phyloP scores from a whole-genome alignment of 2,113 vertebrate genomes.

The Cygnus buccinator region DNA sequence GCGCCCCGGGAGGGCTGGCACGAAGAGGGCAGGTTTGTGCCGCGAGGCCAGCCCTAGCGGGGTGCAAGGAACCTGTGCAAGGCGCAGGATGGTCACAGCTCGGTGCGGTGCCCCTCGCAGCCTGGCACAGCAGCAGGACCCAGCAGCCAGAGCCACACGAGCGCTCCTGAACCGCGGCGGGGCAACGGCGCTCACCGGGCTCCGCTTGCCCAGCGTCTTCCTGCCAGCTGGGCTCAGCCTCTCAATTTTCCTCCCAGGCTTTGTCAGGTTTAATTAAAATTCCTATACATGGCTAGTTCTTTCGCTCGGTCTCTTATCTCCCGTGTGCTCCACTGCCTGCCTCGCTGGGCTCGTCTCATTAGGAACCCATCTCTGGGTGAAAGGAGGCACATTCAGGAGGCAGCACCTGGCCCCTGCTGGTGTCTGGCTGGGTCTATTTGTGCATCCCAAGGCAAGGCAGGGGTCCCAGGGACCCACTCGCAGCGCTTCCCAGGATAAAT shows the following conservation, averaged over 20 bases:
- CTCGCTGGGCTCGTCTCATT: background rate
- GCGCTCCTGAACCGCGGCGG: background rate
- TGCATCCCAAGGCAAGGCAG: background rate
- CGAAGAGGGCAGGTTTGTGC: background rate
- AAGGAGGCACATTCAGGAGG: background rate
- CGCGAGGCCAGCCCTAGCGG: background rate
- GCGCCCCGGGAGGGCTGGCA: background rate
- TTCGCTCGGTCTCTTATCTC: background rate
- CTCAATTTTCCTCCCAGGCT: background rate
- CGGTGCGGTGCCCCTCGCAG: background rate
- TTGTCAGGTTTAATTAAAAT: constrained; percentile 56
- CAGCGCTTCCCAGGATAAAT: background rate
- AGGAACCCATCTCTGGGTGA: background rate
- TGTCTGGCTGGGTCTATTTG: background rate
- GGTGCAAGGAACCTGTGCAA: background rate
- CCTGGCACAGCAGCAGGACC: background rate
- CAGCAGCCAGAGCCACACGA: background rate
- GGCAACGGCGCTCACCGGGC: background rate
- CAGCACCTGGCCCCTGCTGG: background rate
- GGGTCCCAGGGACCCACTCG: background rate
- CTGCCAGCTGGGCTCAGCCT: background rate
- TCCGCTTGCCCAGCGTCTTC: background rate
- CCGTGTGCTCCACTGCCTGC: background rate
- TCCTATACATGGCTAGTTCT: background rate
- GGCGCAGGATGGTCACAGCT: background rate